A percentile compares a stretch with the other conserved stretches of the same genome.
Conservation (phyloP, 2,888 invertebrate species). For the Nymphalis c-album region DNA sequence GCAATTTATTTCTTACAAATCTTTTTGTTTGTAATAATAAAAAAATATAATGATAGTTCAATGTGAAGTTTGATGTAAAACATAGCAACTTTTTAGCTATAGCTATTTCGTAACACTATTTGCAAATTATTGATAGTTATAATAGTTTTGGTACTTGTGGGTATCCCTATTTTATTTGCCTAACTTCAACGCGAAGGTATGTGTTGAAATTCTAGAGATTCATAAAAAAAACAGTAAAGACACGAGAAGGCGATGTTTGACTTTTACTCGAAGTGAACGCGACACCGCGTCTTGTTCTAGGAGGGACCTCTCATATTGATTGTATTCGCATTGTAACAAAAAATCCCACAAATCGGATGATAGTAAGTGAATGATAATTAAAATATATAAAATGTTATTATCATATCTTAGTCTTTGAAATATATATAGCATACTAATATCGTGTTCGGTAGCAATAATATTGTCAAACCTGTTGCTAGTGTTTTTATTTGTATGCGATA, state of each 20-base stretch:
- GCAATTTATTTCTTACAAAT: no score
- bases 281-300: conserved; percentile 41
- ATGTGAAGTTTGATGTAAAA: no score
- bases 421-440: not conserved
- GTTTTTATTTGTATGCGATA: not conserved
- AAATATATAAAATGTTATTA: no score
- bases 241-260: conserved; percentile 44
- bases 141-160: not conserved
- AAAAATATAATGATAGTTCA: no score
- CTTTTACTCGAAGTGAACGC: conserved; percentile 45
- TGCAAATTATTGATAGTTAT: no score
- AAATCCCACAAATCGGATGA: not conserved
- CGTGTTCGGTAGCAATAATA: not conserved
- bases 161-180: not conserved
- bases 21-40: no score
- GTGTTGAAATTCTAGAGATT: conserved; percentile 33
- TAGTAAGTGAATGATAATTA: no score
- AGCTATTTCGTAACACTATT: no score
- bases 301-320: conserved; percentile 33
- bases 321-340: conserved; percentile 5
- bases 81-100: no score
- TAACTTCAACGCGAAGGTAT: conserved; percentile 11
- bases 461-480: not conserved
- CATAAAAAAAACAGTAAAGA: conserved; percentile 41
- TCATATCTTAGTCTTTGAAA: no score